Conservation (phyloP, 2,113 vertebrate genomes). For the Chionis minor region DNA sequence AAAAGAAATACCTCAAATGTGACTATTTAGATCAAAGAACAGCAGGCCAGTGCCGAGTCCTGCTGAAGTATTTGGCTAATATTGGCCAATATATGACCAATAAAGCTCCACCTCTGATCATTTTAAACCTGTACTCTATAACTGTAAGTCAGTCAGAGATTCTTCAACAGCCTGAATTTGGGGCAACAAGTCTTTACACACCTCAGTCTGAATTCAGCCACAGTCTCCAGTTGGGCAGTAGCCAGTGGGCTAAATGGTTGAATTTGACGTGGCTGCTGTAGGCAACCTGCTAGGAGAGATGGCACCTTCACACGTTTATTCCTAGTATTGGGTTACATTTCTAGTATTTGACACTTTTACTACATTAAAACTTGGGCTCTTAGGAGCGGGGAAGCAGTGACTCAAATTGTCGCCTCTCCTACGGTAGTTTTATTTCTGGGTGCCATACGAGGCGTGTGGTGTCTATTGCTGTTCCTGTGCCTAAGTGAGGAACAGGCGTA, state of each 20-base stretch:
- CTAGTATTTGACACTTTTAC: not conserved
- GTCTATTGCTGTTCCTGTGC: not conserved
- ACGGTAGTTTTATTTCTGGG: not conserved
- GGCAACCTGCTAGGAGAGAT: not conserved
- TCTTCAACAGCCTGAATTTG: not conserved
- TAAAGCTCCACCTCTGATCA: not conserved
- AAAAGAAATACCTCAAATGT: not conserved
- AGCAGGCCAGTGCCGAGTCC: not conserved
- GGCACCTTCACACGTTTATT: not conserved
- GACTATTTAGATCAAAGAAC: not conserved
- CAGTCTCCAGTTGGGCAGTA: not conserved
- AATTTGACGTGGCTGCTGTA: not conserved
- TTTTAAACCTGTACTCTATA: not conserved
- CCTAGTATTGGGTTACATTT: not conserved
- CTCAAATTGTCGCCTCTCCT: not conserved
- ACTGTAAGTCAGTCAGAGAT: not conserved
- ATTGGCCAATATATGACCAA: not conserved
- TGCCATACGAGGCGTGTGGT: accelerated
- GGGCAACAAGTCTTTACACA: not conserved
- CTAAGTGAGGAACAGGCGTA: not conserved
- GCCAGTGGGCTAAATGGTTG: not conserved
- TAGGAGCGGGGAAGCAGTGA: not conserved
- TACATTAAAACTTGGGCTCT: not conserved
- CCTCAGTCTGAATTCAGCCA: not conserved
- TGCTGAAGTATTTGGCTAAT: not conserved